Evolutionary conservation across 1,140 invertebrate species (phyloP).

Genomic region (Thrips palmi): DNA sequence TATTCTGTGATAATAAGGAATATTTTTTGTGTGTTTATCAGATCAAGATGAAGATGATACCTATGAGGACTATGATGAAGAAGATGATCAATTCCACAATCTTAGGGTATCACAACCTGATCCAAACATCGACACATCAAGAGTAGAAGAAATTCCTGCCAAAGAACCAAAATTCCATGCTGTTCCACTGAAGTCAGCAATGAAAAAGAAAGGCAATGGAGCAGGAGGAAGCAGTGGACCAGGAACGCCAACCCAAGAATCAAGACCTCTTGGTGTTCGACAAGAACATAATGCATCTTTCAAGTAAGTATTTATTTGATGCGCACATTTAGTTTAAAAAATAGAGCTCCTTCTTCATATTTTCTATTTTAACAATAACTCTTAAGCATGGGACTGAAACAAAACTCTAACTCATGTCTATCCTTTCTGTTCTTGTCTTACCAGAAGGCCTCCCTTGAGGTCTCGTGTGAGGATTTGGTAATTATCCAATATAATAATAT

Average conservation of each 20-base stretch:
- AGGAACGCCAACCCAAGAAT: slow-evolving; percentile 57
- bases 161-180: slow-evolving; percentile 76
- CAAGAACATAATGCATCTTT: slow-evolving; percentile 43
- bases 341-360: slow-evolving; percentile 1
- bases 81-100: slow-evolving; percentile 23
- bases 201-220: slow-evolving; percentile 59
- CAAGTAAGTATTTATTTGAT: slow-evolving; percentile 29
- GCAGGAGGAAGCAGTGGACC: slow-evolving; percentile 32
- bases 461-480: slow-evolving; percentile 84
- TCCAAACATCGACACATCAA: slow-evolving; percentile 51
- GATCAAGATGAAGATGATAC: slow-evolving; percentile 32
- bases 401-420: too few relatives aligned
- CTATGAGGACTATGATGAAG: slow-evolving; percentile 34
- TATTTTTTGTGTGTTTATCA: too few relatives aligned
- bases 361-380: not conserved
- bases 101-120: slow-evolving; percentile 35
- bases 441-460: slow-evolving; percentile 63
- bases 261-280: slow-evolving; percentile 42
- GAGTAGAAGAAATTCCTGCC: slow-evolving; percentile 75
- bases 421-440: slow-evolving; percentile 18
- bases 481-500: slow-evolving; percentile 26
- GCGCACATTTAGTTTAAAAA: slow-evolving; percentile 19
- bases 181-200: slow-evolving; percentile 75
- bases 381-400: too few relatives aligned
- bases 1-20: too few relatives aligned